phyloP scores from a whole-genome alignment of 2,888 invertebrate species.

The Habroteleia sp. region DNA sequence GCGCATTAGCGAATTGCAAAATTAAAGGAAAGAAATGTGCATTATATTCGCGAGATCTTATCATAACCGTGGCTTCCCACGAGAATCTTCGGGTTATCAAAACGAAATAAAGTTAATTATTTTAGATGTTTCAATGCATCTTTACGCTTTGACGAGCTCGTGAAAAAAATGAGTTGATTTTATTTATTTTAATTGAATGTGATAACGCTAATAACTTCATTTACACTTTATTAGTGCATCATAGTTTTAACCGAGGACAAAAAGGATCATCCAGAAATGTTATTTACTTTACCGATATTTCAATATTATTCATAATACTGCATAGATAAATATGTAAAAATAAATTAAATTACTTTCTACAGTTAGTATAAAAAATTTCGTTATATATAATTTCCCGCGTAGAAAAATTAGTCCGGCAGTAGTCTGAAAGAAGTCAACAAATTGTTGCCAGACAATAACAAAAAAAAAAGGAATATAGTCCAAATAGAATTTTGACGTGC shows the following conservation, averaged over 20 bases:
- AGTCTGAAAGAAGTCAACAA: too few relatives aligned
- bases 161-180: constrained; percentile 20
- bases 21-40: constrained; percentile 8
- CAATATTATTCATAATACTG: not conserved
- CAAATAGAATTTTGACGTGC: too few relatives aligned
- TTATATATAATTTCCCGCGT: too few relatives aligned
- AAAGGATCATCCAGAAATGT: too few relatives aligned
- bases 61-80: constrained; percentile 28
- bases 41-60: constrained; percentile 30
- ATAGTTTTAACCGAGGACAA: not conserved
- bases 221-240: constrained; percentile 8
- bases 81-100: constrained; percentile 49
- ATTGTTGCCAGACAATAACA: too few relatives aligned
- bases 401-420: too few relatives aligned
- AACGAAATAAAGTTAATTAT: constrained; percentile 47
- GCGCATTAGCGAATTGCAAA: constrained; percentile 43
- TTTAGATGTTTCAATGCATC: constrained; percentile 36
- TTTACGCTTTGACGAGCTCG: constrained; percentile 16
- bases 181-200: constrained; percentile 30
- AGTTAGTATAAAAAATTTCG: too few relatives aligned
- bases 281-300: too few relatives aligned
- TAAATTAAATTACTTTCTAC: too few relatives aligned
- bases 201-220: constrained; percentile 34
- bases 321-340: too few relatives aligned
- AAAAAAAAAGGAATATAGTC: too few relatives aligned